These are phyloP conservation scores for Mastomys natalensis DNA, from an alignment of 2,113 vertebrate species.

Conservation along the genomic window DNA sequence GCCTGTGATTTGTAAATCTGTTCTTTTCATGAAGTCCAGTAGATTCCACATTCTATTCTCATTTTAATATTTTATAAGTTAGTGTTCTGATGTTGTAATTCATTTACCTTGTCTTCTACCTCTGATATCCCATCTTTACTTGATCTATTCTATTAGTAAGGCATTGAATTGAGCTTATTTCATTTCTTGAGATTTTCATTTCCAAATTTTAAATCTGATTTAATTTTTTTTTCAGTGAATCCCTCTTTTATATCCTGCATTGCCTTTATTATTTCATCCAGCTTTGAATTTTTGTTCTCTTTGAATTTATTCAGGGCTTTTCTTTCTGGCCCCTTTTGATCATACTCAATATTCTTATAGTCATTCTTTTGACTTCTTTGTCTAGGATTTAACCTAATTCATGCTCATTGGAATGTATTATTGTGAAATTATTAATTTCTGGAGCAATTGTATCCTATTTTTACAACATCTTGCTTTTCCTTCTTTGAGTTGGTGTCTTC, in stretches of 20 bases:
- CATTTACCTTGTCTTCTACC: not conserved
- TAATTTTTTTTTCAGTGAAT: not conserved
- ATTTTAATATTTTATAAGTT: not conserved
- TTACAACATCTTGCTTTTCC: not conserved
- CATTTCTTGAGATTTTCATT: not conserved
- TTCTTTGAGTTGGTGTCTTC: not conserved
- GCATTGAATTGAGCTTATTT: not conserved
- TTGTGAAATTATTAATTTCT: not conserved
- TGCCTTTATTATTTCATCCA: not conserved
- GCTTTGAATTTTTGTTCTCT: not conserved
- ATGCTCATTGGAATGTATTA: not conserved
- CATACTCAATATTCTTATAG: not conserved
- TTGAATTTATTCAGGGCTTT: not conserved
- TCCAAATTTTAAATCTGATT: not conserved
- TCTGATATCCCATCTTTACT: not conserved
- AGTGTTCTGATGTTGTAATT: not conserved
- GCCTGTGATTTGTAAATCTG: not conserved
- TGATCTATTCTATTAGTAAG: not conserved
- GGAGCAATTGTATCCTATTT: not conserved
- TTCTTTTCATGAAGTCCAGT: not conserved
- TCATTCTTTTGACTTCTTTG: not conserved
- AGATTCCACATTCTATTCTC: not conserved
- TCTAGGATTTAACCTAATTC: not conserved
- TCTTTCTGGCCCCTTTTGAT: not conserved
- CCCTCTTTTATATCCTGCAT: not conserved